Percentiles rank a stretch among this genome's conserved stretches.
Evolutionary conservation across 2,113 vertebrate genomes (phyloP).

Genomic region (Scomber scombrus): DNA sequence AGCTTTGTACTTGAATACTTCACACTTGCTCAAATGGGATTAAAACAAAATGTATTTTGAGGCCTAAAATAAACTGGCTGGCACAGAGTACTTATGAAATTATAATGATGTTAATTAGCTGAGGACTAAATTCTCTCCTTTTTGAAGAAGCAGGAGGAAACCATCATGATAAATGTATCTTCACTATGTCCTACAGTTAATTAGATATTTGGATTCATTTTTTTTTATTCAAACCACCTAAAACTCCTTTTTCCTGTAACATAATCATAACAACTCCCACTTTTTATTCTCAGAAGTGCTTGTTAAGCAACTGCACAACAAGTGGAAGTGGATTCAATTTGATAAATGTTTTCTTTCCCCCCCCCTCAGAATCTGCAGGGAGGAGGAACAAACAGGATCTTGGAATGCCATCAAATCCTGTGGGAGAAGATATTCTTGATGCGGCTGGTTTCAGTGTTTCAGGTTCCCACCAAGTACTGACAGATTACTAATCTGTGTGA

Average conservation of each 20-base stretch:
- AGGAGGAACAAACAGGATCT: conserved; percentile 66
- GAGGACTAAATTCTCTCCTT: neutral
- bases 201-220: neutral
- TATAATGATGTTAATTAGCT: neutral
- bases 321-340: conserved; percentile 36
- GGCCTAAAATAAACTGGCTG: neutral
- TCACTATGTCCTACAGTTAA: neutral
- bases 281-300: conserved; percentile 22
- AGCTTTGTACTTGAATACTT: too few species aligned
- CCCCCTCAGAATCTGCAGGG: conserved; percentile 39
- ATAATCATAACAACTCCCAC: conserved; percentile 1
- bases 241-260: neutral
- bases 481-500: conserved; percentile 70
- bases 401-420: conserved; percentile 62
- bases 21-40: neutral
- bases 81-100: neutral
- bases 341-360: conserved; percentile 54
- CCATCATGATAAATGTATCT: neutral
- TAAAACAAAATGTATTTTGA: neutral
- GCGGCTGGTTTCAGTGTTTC: conserved; percentile 41
- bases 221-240: neutral
- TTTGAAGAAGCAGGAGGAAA: neutral
- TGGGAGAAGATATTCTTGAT: conserved; percentile 62
- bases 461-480: conserved; percentile 68
- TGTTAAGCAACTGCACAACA: conserved; percentile 33